Evolutionary conservation across 1,140 invertebrate species (phyloP).

Genomic region (Globodera ellingtonae): DNA sequence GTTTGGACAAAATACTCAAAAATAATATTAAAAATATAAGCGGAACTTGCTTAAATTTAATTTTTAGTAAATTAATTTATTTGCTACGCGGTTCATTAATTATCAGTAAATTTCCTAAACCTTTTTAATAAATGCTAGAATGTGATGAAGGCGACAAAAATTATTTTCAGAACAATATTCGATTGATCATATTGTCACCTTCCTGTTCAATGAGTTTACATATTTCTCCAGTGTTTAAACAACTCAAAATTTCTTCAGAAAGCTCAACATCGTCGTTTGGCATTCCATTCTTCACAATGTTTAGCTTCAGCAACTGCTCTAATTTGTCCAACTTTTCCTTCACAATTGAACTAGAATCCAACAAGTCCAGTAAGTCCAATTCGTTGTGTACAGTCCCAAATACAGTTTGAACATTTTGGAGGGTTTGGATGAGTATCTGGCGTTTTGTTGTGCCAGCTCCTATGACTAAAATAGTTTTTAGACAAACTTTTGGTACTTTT

Average conservation of each 20-base stretch:
- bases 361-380: background rate
- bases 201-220: background rate
- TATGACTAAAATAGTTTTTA: no score
- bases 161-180: background rate
- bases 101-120: no score
- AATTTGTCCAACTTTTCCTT: background rate
- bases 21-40: no score
- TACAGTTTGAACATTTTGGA: background rate
- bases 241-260: background rate
- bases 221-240: background rate
- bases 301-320: background rate
- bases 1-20: no score
- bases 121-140: no score
- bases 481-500: no score
- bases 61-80: no score
- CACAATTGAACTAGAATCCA: background rate
- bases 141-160: background rate
- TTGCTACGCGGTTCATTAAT: no score
- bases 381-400: background rate
- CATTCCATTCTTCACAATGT: background rate
- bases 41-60: no score
- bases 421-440: background rate
- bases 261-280: background rate
- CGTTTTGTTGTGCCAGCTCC: background rate
- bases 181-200: background rate